phyloP scores from a whole-genome alignment of 2,888 invertebrate genomes.

The Apotomis betuletana region DNA sequence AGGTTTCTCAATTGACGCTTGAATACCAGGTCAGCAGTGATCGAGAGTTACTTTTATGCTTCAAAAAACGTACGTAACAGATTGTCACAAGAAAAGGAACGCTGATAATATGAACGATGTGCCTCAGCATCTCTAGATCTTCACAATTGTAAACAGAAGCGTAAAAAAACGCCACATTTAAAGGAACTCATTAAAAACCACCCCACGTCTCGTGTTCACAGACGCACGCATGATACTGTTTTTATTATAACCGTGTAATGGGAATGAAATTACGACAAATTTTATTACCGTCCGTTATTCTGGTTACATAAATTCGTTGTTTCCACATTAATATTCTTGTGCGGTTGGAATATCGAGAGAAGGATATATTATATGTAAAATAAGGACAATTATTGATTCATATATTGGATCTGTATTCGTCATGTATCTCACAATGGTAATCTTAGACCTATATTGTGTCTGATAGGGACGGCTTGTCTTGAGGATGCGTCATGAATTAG shows the following conservation, averaged over 20 bases:
- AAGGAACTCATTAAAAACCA: conserved; percentile 58
- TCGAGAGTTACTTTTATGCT: too few relatives aligned
- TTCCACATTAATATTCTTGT: conserved; percentile 26
- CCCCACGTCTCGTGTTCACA: conserved; percentile 48
- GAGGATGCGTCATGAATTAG: too few relatives aligned
- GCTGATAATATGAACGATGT: too few relatives aligned
- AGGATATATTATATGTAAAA: conserved; percentile 25
- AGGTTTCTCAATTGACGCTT: too few relatives aligned
- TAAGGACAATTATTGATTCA: conserved; percentile 6
- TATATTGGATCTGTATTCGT: conserved; percentile 2
- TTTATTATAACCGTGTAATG: conserved; percentile 37
- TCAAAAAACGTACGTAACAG: too few relatives aligned
- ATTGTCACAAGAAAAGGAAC: too few relatives aligned
- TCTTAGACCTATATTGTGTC: not conserved
- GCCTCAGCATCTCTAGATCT: not conserved
- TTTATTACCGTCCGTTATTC: conserved; percentile 31
- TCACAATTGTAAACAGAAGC: conserved; percentile 1
- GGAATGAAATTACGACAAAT: conserved; percentile 34
- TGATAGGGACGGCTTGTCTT: not conserved
- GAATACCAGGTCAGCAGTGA: too few relatives aligned
- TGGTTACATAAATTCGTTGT: conserved; percentile 21
- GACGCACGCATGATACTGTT: conserved; percentile 33
- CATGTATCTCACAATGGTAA: not conserved
- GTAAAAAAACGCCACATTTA: conserved; percentile 39
- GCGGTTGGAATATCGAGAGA: conserved; percentile 10